Conservation (phyloP, 2,113 vertebrate species). For the Galeopterus variegatus region DNA sequence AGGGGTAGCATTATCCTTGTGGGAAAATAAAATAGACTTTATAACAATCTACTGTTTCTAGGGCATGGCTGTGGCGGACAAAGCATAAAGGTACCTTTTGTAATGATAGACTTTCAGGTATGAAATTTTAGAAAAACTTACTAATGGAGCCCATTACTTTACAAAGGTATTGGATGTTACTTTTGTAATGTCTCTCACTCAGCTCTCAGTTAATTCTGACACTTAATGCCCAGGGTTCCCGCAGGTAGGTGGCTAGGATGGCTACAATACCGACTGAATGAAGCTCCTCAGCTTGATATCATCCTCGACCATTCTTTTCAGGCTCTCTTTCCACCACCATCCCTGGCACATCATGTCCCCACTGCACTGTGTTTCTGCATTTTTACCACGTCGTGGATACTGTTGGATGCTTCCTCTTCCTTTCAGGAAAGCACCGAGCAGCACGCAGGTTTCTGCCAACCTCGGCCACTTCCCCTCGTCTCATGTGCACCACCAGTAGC, state of each 20-base stretch:
- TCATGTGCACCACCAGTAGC: too few relatives aligned
- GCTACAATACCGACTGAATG: rapidly evolving
- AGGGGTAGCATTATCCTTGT: not conserved
- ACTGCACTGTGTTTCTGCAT: rapidly evolving
- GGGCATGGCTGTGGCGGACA: not conserved
- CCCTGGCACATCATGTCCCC: rapidly evolving
- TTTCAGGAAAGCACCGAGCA: not conserved
- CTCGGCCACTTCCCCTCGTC: not conserved
- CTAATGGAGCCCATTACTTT: not conserved
- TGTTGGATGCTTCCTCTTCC: not conserved
- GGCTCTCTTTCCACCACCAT: rapidly evolving
- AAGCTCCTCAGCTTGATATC: rapidly evolving
- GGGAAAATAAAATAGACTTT: not conserved
- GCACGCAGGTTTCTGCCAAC: not conserved
- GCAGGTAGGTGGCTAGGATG: not conserved
- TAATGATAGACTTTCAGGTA: not conserved
- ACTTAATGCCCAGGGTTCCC: not conserved
- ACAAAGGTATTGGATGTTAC: not conserved
- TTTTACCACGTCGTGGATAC: not conserved
- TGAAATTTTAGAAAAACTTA: not conserved
- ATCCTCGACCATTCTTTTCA: not conserved
- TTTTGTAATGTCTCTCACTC: not conserved
- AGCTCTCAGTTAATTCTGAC: not conserved
- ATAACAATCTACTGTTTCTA: not conserved
- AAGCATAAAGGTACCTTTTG: not conserved